Conservation (phyloP, 2,888 invertebrate species). For the Drosophila kuntzei region DNA sequence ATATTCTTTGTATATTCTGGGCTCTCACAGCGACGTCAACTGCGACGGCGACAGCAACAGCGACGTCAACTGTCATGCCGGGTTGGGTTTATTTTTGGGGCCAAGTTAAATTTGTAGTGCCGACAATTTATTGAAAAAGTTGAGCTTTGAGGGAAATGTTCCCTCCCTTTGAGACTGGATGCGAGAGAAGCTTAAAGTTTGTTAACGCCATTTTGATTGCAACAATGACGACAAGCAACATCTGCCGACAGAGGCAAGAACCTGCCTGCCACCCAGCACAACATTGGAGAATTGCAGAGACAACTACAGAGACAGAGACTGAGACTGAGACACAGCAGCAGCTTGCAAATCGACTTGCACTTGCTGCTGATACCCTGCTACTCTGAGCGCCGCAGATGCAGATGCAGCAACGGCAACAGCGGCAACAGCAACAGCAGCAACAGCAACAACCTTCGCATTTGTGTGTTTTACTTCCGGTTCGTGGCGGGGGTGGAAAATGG, state of each 20-base stretch:
- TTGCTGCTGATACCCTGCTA: constrained; percentile 81
- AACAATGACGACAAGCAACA: constrained; percentile 56
- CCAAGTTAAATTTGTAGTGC: constrained; percentile 55
- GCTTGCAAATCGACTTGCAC: constrained; percentile 71
- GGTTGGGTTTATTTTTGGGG: constrained; percentile 57
- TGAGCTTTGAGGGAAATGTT: constrained; percentile 32
- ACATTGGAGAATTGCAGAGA: constrained; percentile 17
- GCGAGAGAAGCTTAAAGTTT: constrained; percentile 31
- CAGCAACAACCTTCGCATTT: constrained; percentile 52
- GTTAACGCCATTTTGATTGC: constrained; percentile 66
- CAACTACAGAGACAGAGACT: constrained; percentile 14
- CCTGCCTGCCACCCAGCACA: constrained; percentile 56
- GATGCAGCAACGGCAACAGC: constrained; percentile 76
- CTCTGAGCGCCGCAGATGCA: constrained; percentile 82
- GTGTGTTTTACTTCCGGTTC: constrained; percentile 74
- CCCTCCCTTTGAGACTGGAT: background rate
- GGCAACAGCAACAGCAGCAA: constrained; percentile 49
- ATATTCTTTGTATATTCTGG: constrained; percentile 22
- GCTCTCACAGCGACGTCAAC: constrained; percentile 20
- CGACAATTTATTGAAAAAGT: constrained; percentile 56
- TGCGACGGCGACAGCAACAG: constrained; percentile 9
- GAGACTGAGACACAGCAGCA: constrained; percentile 16
- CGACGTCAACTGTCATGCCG: constrained; percentile 16
- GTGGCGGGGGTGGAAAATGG: constrained; percentile 40
- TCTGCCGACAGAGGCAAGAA: constrained; percentile 51